phyloP scores from a whole-genome alignment of 1,140 invertebrate species.

The Parasteatoda tepidariorum region DNA sequence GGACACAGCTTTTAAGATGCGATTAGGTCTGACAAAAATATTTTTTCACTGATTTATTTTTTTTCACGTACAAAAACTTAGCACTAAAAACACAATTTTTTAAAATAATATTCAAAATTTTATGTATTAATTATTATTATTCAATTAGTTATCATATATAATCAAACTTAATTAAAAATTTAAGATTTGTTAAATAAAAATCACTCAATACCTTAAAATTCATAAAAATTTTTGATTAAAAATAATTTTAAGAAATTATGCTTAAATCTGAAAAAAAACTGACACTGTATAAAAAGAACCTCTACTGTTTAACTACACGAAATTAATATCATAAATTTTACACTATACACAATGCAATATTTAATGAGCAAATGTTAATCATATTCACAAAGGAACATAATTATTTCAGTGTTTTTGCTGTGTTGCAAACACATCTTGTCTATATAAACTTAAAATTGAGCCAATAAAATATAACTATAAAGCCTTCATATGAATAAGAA shows the following conservation, averaged over 20 bases:
- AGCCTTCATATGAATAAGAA: constrained; percentile 19
- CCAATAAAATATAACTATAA: not conserved
- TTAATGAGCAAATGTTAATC: not conserved
- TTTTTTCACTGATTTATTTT: too few species aligned
- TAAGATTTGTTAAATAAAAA: too few species aligned
- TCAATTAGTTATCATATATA: too few species aligned
- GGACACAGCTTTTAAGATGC: not conserved
- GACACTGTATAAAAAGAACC: not conserved
- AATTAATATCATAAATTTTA: not conserved
- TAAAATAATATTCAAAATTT: too few species aligned
- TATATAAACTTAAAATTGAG: not conserved
- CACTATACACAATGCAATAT: not conserved
- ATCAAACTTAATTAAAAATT: too few species aligned
- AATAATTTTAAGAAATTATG: too few species aligned
- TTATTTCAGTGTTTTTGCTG: not conserved
- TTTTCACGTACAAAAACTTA: too few species aligned
- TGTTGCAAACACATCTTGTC: not conserved
- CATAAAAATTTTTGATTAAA: too few species aligned
- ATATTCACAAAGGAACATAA: not conserved
- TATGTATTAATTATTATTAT: too few species aligned
- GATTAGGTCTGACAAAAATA: too few species aligned
- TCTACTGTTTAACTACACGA: not conserved
- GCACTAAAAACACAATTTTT: too few species aligned
- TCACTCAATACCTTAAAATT: too few species aligned
- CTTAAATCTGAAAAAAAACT: not conserved